Conservation (phyloP, 1,140 invertebrate genomes). For the Sarcophaga bullata region DNA sequence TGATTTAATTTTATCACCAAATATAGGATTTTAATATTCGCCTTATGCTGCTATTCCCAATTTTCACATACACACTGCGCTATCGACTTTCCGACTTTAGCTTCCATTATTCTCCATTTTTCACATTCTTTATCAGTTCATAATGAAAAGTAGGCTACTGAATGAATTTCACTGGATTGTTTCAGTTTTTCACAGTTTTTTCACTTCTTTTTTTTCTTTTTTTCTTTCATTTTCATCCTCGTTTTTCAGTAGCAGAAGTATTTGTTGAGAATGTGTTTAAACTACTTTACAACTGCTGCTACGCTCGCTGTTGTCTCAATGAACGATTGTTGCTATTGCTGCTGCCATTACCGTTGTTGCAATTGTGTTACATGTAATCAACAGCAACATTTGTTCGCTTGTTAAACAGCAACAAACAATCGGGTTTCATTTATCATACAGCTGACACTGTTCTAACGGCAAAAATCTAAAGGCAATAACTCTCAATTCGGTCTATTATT, state of each 20-base stretch:
- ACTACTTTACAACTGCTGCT: neutral
- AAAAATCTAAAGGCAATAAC: neutral
- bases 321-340: neutral
- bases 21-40: too few species aligned
- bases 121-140: neutral
- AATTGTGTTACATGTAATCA: neutral
- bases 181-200: neutral
- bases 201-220: neutral
- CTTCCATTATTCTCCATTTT: too few species aligned
- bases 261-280: neutral
- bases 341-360: neutral
- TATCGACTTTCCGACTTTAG: conserved; percentile 13
- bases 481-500: too few species aligned
- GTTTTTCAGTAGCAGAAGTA: neutral
- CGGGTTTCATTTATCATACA: neutral
- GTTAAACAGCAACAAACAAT: neutral
- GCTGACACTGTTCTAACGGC: neutral
- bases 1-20: too few species aligned
- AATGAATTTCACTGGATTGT: conserved; percentile 31
- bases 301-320: neutral
- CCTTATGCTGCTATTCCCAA: neutral
- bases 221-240: neutral
- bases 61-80: neutral
- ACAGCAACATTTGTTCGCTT: neutral
- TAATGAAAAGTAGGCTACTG: conserved; percentile 36